A percentile compares a stretch with the other conserved stretches of the same genome.
phyloP scores from a whole-genome alignment of 2,888 invertebrate species.

The Alsophila aescularia region DNA sequence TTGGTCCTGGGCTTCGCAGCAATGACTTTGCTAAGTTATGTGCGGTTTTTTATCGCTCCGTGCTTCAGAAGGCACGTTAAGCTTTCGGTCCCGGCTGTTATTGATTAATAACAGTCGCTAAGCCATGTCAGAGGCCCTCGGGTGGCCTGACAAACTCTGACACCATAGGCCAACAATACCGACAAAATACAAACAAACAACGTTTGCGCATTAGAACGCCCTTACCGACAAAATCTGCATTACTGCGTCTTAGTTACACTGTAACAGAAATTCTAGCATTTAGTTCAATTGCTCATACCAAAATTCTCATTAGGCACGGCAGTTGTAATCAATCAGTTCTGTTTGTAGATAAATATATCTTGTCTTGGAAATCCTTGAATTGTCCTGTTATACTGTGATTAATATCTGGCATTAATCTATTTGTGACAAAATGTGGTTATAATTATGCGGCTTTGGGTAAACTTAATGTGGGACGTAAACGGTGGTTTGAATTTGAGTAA shows the following conservation, averaged over 20 bases:
- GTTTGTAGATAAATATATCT: constrained; percentile 34
- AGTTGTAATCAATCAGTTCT: constrained; percentile 53
- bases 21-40: too few relatives aligned
- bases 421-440: constrained; percentile 22
- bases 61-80: too few relatives aligned
- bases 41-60: too few relatives aligned
- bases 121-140: too few relatives aligned
- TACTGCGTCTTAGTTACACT: constrained; percentile 17
- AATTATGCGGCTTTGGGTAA: constrained; percentile 18
- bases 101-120: too few relatives aligned
- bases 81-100: too few relatives aligned
- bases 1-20: too few relatives aligned
- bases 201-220: neutral
- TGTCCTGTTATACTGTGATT: constrained; percentile 24
- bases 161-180: too few relatives aligned
- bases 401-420: constrained; percentile 25
- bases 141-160: too few relatives aligned
- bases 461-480: constrained; percentile 13
- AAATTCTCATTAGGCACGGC: constrained; percentile 54
- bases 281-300: constrained; percentile 52
- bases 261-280: neutral
- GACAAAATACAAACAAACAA: too few relatives aligned
- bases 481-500: constrained; percentile 16
- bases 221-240: neutral
- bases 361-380: constrained; percentile 26